Percentiles rank a stretch among this genome's conserved stretches.
Evolutionary conservation across 1,140 invertebrate species (phyloP).

Genomic region (Mamestra configurata): DNA sequence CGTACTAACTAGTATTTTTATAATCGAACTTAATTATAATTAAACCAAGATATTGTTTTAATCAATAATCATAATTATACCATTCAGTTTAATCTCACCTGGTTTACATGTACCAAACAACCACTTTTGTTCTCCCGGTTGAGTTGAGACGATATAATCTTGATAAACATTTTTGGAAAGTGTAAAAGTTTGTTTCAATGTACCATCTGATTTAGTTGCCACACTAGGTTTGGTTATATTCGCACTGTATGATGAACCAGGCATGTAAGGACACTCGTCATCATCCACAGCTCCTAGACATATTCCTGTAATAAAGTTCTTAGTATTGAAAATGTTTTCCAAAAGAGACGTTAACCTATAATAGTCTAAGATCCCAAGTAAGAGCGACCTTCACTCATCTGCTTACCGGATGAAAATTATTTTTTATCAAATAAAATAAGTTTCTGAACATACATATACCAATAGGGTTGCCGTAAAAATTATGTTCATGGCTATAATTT

Average conservation of each 20-base stretch:
- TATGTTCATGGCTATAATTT: too few species aligned
- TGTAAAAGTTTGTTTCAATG: conserved; percentile 56
- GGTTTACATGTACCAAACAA: conserved; percentile 80
- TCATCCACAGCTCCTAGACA: conserved; percentile 68
- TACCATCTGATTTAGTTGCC: conserved; percentile 51
- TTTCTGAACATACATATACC: too few species aligned
- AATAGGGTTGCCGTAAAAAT: too few species aligned
- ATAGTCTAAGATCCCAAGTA: too few species aligned
- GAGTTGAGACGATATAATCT: conserved; percentile 11
- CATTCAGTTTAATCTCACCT: conserved; percentile 60
- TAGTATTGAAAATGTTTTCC: neutral
- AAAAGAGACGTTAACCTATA: too few species aligned
- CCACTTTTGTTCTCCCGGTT: conserved; percentile 53
- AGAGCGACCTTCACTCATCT: too few species aligned
- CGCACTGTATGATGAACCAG: conserved; percentile 43
- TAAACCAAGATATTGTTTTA: too few species aligned
- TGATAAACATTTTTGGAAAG: conserved; percentile 59
- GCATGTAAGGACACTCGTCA: conserved; percentile 66
- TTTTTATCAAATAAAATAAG: too few species aligned
- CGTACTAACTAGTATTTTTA: too few species aligned
- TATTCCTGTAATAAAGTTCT: conserved; percentile 60
- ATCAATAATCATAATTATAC: neutral
- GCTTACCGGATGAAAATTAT: too few species aligned
- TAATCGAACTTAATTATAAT: too few species aligned
- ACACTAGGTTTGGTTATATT: conserved; percentile 19